These are phyloP conservation scores for Pheosia gnoma DNA, from an alignment of 2,888 invertebrate genomes.

Conservation along the genomic window DNA sequence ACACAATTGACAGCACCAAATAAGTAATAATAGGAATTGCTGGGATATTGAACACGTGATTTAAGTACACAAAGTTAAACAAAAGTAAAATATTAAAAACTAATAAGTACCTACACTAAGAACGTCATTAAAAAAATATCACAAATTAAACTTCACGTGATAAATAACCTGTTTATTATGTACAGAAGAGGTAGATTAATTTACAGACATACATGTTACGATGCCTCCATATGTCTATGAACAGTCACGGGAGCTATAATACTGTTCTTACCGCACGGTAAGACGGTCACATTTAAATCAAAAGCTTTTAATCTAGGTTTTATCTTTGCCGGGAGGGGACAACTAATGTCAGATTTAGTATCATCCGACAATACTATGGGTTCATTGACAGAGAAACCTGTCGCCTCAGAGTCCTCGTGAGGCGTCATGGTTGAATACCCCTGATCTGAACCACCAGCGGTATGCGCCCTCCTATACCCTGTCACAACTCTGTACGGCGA, in stretches of 20 bases:
- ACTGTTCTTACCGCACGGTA: slow-evolving; percentile 82
- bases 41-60: neutral
- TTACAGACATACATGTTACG: slow-evolving; percentile 62
- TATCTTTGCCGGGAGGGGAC: slow-evolving; percentile 82
- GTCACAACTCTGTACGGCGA: slow-evolving; percentile 95
- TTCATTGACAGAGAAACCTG: slow-evolving; percentile 89
- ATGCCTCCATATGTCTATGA: slow-evolving; percentile 94
- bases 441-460: slow-evolving; percentile 94
- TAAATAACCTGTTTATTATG: slow-evolving; percentile 29
- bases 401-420: slow-evolving; percentile 94
- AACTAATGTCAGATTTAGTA: slow-evolving; percentile 82
- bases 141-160: slow-evolving; percentile 29
- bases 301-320: slow-evolving; percentile 70
- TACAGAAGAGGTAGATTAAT: slow-evolving; percentile 48
- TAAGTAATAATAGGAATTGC: slow-evolving; percentile 2
- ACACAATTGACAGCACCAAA: slow-evolving; percentile 42
- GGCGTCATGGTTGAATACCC: slow-evolving; percentile 98
- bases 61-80: too few species aligned
- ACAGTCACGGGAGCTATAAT: slow-evolving; percentile 95
- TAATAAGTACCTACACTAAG: slow-evolving; percentile 29
- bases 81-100: neutral
- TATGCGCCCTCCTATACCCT: slow-evolving; percentile 89
- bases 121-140: slow-evolving; percentile 19
- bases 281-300: slow-evolving; percentile 75
- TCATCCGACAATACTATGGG: slow-evolving; percentile 83